Evolutionary conservation across 35 echinoderm and acorn worm genomes (phyloP), one percentile per base, ranked within the genome.

Genomic region (Lytechinus variegatus): DNA sequence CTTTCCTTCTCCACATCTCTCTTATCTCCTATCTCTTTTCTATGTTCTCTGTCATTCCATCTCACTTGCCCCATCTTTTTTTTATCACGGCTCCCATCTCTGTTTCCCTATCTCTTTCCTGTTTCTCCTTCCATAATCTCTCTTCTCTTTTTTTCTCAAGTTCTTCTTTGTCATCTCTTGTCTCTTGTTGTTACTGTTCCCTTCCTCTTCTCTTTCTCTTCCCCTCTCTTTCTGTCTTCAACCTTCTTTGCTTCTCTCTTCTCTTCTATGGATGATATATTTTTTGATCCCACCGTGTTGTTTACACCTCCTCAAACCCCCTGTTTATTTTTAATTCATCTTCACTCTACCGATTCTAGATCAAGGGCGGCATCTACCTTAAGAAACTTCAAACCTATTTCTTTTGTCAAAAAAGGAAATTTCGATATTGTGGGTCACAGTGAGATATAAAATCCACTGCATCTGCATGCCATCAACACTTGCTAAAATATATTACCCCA

Each of bases 271-370:
- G 66, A 79, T 44, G 33, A 44, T 44, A 44, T 44, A 44, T 44
- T 44, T 24, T 79, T 79, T 79, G 66, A 79, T 24, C 24, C 66
- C 66, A 24, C 66, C 66, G 19, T 79, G 66, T 16, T 79, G 66
- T 79, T 79, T 79, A 79, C 66, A 79, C 66, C 88, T 27, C 52
- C 16, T 33, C 9, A 28, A 44, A 54, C 29, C 52, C 52, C 88
- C 52, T 90, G 88, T 90, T 90, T 44, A 90, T 90, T 54, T 90
- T 90, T 90, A 44, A 90, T 90, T 90, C 88, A 79, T 79, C 88
- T 54, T 12, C 14, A 90, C 88, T 33, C 88, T 53, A 10, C 87
- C 87, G 52, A 89, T 27, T 28, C 52, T 12, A 54, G 88, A 90
- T 90, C 52, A 54, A 90, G 88, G 88, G 88, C 88, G 88, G 88